Conservation (phyloP, 2,888 invertebrate species). For the Ischnura elegans region DNA sequence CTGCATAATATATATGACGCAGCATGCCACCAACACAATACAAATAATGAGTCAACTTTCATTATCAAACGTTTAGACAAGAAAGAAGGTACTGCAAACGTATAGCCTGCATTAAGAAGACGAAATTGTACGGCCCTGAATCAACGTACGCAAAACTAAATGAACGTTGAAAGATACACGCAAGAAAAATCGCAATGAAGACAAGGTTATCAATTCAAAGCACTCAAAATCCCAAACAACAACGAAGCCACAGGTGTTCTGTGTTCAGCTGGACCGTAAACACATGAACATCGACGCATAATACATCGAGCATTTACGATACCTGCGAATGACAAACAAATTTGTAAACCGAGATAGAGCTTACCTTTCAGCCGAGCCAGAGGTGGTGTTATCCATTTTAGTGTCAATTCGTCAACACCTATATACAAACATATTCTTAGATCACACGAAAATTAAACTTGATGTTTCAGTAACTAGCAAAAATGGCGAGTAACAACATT, state of each 20-base stretch:
- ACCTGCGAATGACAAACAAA: neutral
- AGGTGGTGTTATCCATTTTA: constrained; percentile 73
- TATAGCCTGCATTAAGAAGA: neutral
- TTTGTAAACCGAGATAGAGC: constrained; percentile 56
- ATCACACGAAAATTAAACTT: constrained; percentile 71
- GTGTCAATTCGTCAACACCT: constrained; percentile 67
- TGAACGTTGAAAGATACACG: neutral
- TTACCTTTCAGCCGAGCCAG: constrained; percentile 73
- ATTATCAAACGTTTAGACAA: neutral
- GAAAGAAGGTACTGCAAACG: neutral
- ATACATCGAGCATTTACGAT: constrained; percentile 4
- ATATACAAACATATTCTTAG: constrained; percentile 69
- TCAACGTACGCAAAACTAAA: neutral
- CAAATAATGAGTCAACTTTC: neutral
- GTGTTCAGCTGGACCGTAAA: constrained; percentile 58
- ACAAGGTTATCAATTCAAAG: neutral
- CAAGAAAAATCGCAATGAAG: neutral
- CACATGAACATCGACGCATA: constrained; percentile 49
- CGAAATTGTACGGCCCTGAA: neutral
- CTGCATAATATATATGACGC: too few species aligned
- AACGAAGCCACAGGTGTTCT: constrained; percentile 66
- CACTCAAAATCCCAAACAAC: constrained; percentile 36
- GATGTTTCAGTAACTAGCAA: constrained; percentile 70
- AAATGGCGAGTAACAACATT: constrained; percentile 59
- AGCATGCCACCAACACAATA: too few species aligned